Evolutionary conservation across 2,797 vertebrate species (phyloP).

Genomic region (Lepilemur ruficaudatus): DNA sequence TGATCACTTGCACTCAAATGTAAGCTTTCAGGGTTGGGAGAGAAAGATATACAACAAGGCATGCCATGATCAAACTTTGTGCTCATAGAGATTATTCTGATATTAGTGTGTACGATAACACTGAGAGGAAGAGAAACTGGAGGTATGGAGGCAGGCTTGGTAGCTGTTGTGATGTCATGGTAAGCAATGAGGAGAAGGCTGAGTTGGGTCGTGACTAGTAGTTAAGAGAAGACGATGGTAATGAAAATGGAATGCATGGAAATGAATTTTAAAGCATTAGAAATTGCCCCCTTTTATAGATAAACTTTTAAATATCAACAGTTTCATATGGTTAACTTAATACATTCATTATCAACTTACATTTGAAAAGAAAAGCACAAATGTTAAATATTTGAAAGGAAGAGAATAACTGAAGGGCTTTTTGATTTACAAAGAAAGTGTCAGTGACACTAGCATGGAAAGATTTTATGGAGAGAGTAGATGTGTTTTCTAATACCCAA

Average conservation of each 20-base stretch:
- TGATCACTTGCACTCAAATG: not conserved
- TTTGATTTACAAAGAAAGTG: not conserved
- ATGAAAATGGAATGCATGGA: not conserved
- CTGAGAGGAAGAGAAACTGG: not conserved
- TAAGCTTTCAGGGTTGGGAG: not conserved
- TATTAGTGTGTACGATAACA: not conserved
- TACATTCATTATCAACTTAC: not conserved
- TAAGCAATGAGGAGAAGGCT: not conserved
- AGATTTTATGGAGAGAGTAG: not conserved
- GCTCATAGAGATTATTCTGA: not conserved
- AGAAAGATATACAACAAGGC: not conserved
- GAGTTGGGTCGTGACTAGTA: not conserved
- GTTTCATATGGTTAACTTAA: not conserved
- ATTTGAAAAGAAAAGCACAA: not conserved
- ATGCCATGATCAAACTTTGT: not conserved
- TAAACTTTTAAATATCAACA: not conserved
- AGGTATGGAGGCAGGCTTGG: not conserved
- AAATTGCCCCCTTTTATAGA: not conserved
- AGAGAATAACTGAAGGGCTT: not conserved
- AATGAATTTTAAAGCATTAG: not conserved
- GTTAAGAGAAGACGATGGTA: not conserved
- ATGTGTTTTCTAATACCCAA: not conserved
- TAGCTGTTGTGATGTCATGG: not conserved
- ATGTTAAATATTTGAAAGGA: not conserved
- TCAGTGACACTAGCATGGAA: not conserved